Evolutionary conservation across 2,113 vertebrate genomes (phyloP).

Genomic region (Plestiodon gilberti): DNA sequence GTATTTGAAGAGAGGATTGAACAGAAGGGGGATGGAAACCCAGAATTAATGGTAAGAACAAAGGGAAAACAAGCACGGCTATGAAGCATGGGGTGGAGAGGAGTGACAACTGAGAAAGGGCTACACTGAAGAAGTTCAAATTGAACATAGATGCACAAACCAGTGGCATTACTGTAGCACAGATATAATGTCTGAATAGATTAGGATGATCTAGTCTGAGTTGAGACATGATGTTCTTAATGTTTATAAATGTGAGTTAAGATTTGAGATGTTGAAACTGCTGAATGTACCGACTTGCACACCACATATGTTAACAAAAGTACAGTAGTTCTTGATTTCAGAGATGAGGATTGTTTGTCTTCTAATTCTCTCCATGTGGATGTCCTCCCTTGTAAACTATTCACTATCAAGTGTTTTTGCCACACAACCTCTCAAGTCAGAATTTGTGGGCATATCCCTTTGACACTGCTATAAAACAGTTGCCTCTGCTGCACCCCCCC

Average conservation of each 20-base stretch:
- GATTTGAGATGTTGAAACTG: not conserved
- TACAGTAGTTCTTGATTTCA: not conserved
- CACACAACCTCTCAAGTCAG: not conserved
- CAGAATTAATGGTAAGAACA: not conserved
- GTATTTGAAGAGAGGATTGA: conserved; percentile 28
- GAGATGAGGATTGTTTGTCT: not conserved
- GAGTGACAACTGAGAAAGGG: not conserved
- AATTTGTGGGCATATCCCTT: too few relatives aligned
- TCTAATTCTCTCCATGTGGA: too few relatives aligned
- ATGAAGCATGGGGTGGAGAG: conserved; percentile 10
- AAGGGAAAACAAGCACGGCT: conserved; percentile 22
- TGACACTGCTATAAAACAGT: too few relatives aligned
- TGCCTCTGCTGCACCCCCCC: too few relatives aligned
- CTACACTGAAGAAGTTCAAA: conserved; percentile 41
- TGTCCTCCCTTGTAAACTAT: too few relatives aligned
- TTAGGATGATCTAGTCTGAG: not conserved
- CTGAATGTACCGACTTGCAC: not conserved
- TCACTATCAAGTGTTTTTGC: too few relatives aligned
- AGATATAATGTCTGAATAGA: conserved; percentile 11
- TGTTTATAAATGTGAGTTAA: conserved; percentile 26
- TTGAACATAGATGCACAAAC: conserved; percentile 41
- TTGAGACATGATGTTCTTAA: not conserved
- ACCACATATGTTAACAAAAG: not conserved
- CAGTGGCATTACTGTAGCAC: conserved; percentile 23
- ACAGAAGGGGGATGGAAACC: not conserved